Evolutionary conservation across 2,797 vertebrate genomes (phyloP).

Genomic region (Aselliscus stoliczkanus): DNA sequence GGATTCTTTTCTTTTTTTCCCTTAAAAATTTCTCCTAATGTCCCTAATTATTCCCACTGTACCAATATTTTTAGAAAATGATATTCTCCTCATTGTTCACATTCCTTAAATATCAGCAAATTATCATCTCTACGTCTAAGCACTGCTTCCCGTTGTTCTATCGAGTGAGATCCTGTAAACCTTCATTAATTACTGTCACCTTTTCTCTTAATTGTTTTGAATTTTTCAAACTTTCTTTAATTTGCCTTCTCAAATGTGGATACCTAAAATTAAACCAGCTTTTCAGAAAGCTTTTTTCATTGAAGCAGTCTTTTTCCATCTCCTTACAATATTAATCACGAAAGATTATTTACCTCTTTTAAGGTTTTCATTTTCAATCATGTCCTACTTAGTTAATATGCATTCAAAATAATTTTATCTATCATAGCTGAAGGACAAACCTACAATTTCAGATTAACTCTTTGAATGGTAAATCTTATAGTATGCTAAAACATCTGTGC

Average conservation of each 20-base stretch:
- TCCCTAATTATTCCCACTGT: constrained; percentile 53
- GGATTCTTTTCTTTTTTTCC: constrained; percentile 22
- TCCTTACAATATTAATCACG: constrained; percentile 24
- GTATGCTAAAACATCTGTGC: neutral
- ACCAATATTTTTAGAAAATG: constrained; percentile 66
- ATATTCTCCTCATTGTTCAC: constrained; percentile 51
- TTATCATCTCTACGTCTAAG: constrained; percentile 50
- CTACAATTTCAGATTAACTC: constrained; percentile 29
- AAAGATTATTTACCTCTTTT: constrained; percentile 51
- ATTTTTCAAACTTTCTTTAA: constrained; percentile 64
- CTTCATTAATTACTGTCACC: constrained; percentile 64
- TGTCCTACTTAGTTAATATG: constrained; percentile 34
- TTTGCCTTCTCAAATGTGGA: constrained; percentile 58
- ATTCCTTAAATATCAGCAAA: constrained; percentile 62
- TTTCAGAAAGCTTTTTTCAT: constrained; percentile 31
- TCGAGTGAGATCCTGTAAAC: constrained; percentile 26
- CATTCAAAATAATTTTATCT: constrained; percentile 54
- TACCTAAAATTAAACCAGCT: constrained; percentile 59
- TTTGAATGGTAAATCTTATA: constrained; percentile 1
- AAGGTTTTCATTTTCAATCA: constrained; percentile 44
- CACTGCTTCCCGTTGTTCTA: neutral
- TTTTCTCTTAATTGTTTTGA: constrained; percentile 58
- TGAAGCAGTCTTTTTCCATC: constrained; percentile 15
- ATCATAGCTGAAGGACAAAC: neutral
- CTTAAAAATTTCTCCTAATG: constrained; percentile 45